Conservation (phyloP, 2,113 vertebrate genomes). For the Xiphias gladius region DNA sequence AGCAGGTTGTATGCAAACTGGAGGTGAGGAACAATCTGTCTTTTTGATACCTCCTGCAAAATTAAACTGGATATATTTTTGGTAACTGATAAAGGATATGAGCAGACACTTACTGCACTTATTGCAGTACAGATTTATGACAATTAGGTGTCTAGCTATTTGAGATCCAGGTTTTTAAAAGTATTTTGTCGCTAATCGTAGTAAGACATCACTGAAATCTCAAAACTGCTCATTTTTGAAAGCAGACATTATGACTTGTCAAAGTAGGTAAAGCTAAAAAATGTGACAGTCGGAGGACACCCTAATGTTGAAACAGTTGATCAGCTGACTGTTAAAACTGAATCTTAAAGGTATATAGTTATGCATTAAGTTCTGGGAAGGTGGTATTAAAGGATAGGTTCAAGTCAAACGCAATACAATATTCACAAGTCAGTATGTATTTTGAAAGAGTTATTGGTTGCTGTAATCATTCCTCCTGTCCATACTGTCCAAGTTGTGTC, state of each 20-base stretch:
- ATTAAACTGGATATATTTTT: conserved; percentile 25
- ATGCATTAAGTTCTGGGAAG: background rate
- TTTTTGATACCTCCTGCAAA: conserved; percentile 29
- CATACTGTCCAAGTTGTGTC: background rate
- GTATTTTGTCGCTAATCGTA: background rate
- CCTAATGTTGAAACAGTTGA: too few species aligned
- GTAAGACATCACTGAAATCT: background rate
- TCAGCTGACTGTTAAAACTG: too few species aligned
- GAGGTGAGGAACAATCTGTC: conserved; percentile 28
- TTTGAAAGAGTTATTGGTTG: background rate
- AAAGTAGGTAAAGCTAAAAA: background rate
- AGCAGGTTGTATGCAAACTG: conserved; percentile 30
- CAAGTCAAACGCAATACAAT: background rate
- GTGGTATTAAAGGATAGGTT: background rate
- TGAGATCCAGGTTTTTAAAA: too few species aligned
- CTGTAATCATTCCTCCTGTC: background rate
- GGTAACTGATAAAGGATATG: background rate
- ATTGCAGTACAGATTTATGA: background rate
- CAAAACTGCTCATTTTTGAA: background rate
- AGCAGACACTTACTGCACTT: background rate
- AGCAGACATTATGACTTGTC: conserved; percentile 4
- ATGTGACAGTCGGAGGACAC: background rate
- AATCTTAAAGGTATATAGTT: too few species aligned
- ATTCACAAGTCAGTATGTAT: background rate
- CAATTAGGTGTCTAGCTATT: too few species aligned